Evolutionary conservation across 2,888 invertebrate species (phyloP), one percentile per base, ranked within the genome.

Genomic region (Drosophila subsilvestris): DNA sequence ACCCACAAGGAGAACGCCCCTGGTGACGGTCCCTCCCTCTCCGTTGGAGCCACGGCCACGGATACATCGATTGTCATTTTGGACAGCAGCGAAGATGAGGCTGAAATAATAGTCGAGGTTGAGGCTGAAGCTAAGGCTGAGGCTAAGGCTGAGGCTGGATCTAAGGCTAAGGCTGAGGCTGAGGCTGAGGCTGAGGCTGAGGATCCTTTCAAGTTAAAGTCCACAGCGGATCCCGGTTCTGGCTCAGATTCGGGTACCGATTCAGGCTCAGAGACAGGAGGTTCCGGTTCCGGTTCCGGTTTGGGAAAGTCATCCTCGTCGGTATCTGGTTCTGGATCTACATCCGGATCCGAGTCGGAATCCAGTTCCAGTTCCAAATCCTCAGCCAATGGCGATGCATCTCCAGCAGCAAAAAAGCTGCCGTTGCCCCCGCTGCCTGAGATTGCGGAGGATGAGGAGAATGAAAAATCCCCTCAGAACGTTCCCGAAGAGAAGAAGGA

Each of bases 41-140:
- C 80, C 0, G 12, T 65, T 27, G 80, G 67, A 10, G 86, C 80
- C 20, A 82, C 86, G 6, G 86, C 69, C 10, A 82, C 37, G n/a
- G 14, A 14, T n/a, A 6, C 37, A 37, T 37, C 37, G 7, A 37
- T 37, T 7, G 37, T 80, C 7, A 76, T 74, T 25, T 20, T 80
- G 54, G 82, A 85, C 29, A 85, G 76, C 68, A 47, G 44, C 9
- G 57, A 63, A 4, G 42, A 45, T 14, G 37, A 37, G 37, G n/a
- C 14, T 12, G 45, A 63, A 4, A 22, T 1, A 0, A n/a, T 14
- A 9, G 29, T 1, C 1, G 49, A 29, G 17, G 18, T 6, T 5
- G 10, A 3, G 37, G 17, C 22, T 9, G 9, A 2, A 1, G 37
- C 45, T 6, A 37, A 22, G 7, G 17, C 12, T n/a, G n/a, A 2